Evolutionary conservation across 2,113 vertebrate species (phyloP).

Genomic region (Phrynocephalus versicolor): DNA sequence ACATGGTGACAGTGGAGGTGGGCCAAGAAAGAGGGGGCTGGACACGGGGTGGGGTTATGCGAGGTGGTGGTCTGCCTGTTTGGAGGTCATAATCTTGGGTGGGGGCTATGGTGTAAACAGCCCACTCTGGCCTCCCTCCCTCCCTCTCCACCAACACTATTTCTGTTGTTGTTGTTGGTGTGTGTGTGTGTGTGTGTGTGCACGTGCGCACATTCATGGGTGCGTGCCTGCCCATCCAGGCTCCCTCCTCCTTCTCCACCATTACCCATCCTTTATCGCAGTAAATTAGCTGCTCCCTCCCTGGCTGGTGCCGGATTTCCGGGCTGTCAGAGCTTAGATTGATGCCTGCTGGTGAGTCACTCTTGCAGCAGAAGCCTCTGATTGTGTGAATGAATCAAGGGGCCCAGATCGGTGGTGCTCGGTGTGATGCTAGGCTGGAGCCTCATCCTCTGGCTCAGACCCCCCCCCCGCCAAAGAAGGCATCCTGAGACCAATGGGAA

Average conservation of each 20-base stretch:
- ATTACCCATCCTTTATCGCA: neutral
- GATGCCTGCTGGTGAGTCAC: slow-evolving; percentile 26
- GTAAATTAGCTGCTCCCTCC: neutral
- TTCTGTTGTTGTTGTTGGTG: too few species aligned
- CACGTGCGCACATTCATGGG: neutral
- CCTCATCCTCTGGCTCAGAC: neutral
- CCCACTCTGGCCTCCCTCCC: too few species aligned
- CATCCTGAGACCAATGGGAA: accelerated
- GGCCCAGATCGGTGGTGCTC: neutral
- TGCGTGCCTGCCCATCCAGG: too few species aligned
- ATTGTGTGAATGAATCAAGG: slow-evolving; percentile 10
- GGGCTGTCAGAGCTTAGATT: slow-evolving; percentile 23
- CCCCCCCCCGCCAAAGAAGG: neutral
- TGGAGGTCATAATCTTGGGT: too few species aligned
- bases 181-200: too few species aligned
- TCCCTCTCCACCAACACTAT: too few species aligned
- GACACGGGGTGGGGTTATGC: too few species aligned
- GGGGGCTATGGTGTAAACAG: too few species aligned
- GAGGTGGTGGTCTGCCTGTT: too few species aligned
- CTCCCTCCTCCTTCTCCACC: neutral
- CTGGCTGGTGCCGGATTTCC: slow-evolving; percentile 21
- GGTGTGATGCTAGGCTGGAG: neutral
- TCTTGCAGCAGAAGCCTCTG: slow-evolving; percentile 24
- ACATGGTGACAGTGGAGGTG: too few species aligned
- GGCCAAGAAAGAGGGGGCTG: too few species aligned